Evolutionary conservation across 1,140 invertebrate species (phyloP), one percentile per base, ranked within the genome.

Genomic region (Drosophila novamexicana): DNA sequence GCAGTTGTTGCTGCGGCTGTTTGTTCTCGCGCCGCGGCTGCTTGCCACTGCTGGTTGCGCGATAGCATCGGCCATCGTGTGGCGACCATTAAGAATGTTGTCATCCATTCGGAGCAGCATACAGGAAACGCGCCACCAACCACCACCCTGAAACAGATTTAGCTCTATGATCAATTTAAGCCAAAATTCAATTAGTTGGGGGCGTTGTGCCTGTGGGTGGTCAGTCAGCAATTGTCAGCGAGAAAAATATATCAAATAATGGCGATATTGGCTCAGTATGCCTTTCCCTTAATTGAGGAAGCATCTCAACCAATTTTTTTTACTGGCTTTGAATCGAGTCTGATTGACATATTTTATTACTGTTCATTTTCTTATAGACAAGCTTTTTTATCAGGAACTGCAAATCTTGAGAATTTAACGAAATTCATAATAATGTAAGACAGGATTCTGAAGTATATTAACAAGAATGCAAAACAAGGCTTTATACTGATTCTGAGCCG

Each of bases 141-240:
- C 59, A 49, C 68, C 68, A 67, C 69, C 63, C 63, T 58, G 45
- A 66, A 66, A 49, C 45, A 34, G 56, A 53, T 52, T 58, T 65
- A 16, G 22, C 36, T 72, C 63, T 72, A 72, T 72, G 69, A 72
- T 72, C 63, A 72, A 72, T 72, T 53, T 42, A 12, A 34, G 34
- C 68, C 44, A 42, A 58, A 66, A 59, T 58, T 34, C 69, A 72
- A 72, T 72, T 66, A 67, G 69, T 53, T 40, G 47, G 49, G n/a
- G 14, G 10, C 62, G 40, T 32, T 22, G 2, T 7, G 29, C 14
- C 29, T 34, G 39, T 67, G 63, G 63, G 69, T 72, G 69, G 69
- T 34, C 69, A 34, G 14, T 16, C 10, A 6, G 44, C 50, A 45
- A 64, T 34, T 54, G 32, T 45, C 39, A 18, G 29, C 40, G 8